These are phyloP conservation scores for Malacoctenus gilli DNA, from an alignment of 2,797 vertebrate species.

Conservation along the genomic window DNA sequence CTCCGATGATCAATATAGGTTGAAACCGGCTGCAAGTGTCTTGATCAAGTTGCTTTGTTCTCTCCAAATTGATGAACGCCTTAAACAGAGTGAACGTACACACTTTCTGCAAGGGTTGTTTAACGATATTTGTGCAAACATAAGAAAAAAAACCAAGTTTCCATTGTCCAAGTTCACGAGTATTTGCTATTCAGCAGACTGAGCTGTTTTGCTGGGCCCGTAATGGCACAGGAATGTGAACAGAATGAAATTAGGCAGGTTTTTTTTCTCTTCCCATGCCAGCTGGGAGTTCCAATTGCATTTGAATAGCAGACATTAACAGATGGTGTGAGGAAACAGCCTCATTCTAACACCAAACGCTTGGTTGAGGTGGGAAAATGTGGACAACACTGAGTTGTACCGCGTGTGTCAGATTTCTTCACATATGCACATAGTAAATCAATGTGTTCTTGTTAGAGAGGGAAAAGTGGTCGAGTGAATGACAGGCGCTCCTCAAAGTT, in stretches of 20 bases:
- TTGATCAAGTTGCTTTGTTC: too few species aligned
- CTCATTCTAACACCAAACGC: slow-evolving; percentile 52
- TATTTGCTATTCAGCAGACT: slow-evolving; percentile 55
- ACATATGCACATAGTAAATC: slow-evolving; percentile 36
- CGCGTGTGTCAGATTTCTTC: slow-evolving; percentile 33
- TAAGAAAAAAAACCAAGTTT: slow-evolving; percentile 4
- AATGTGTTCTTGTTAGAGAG: slow-evolving; percentile 29
- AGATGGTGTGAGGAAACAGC: slow-evolving; percentile 65
- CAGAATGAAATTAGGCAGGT: slow-evolving; percentile 62
- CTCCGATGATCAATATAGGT: too few species aligned
- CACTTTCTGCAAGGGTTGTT: slow-evolving; percentile 14
- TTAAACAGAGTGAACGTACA: too few species aligned
- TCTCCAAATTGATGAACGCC: too few species aligned
- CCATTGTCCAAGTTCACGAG: slow-evolving; percentile 23
- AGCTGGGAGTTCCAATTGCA: slow-evolving; percentile 57
- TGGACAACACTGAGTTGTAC: slow-evolving; percentile 25
- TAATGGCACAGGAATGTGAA: slow-evolving; percentile 61
- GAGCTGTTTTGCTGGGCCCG: slow-evolving; percentile 55
- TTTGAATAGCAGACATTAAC: slow-evolving; percentile 71
- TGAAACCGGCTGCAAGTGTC: too few species aligned
- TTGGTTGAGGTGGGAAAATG: slow-evolving; percentile 50
- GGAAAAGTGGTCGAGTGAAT: slow-evolving; percentile 22
- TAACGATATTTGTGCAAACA: slow-evolving; percentile 20
- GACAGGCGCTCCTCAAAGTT: slow-evolving; percentile 42
- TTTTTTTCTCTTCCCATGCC: slow-evolving; percentile 27